Percentiles rank a stretch among this genome's conserved stretches.
phyloP scores from a whole-genome alignment of 2,113 vertebrate species.

The Elephantulus edwardii region DNA sequence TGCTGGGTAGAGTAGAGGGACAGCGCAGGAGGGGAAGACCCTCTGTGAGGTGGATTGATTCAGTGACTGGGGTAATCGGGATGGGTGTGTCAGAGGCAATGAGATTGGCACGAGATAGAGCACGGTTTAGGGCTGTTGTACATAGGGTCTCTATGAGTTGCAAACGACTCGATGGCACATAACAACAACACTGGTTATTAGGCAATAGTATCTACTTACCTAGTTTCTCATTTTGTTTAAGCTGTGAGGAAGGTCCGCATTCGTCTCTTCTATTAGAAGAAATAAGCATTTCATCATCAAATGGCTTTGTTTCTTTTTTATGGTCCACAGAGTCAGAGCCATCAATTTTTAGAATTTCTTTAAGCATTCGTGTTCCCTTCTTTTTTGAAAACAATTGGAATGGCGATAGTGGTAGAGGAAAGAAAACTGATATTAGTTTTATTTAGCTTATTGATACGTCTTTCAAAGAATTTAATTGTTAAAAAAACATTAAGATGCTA shows the following conservation, averaged over 20 bases:
- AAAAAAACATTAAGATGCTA: slow-evolving; percentile 46
- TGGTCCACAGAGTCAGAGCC: slow-evolving; percentile 80
- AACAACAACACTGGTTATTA: slow-evolving; percentile 2
- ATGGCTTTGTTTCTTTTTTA: slow-evolving; percentile 80
- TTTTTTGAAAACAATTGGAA: slow-evolving; percentile 78
- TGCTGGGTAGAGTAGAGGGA: too few relatives aligned
- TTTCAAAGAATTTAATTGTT: slow-evolving; percentile 31
- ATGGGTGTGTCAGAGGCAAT: too few relatives aligned
- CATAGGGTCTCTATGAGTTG: too few relatives aligned
- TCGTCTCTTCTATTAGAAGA: slow-evolving; percentile 76
- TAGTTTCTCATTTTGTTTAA: slow-evolving; percentile 90
- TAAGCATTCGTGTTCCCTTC: slow-evolving; percentile 97
- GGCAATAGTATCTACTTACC: slow-evolving; percentile 82
- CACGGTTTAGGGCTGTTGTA: too few relatives aligned
- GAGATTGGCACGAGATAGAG: too few relatives aligned
- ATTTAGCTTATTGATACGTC: slow-evolving; percentile 30
- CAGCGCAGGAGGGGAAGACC: too few relatives aligned
- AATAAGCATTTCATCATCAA: slow-evolving; percentile 70
- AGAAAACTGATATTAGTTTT: slow-evolving; percentile 27
- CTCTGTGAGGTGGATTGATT: too few relatives aligned
- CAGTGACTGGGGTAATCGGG: too few relatives aligned
- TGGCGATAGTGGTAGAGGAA: not conserved
- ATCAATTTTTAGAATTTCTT: slow-evolving; percentile 99
- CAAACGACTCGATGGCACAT: too few relatives aligned
- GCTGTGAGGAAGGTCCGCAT: slow-evolving; percentile 83